phyloP scores from a whole-genome alignment of 2,113 vertebrate genomes.

The Heterotis niloticus region DNA sequence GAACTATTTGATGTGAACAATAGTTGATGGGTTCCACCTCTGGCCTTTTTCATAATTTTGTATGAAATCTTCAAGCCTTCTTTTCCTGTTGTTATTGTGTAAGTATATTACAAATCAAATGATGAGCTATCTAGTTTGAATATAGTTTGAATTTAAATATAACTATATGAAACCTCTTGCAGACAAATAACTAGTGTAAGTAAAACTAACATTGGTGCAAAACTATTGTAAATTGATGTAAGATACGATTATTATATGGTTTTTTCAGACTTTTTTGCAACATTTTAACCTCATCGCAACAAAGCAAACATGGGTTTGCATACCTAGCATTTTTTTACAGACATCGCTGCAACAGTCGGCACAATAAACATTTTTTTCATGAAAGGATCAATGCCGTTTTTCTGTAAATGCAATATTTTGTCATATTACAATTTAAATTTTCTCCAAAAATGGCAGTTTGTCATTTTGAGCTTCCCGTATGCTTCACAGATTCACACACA shows the following conservation, averaged over 20 bases:
- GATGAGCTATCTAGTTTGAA: neutral
- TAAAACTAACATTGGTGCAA: neutral
- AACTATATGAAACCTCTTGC: neutral
- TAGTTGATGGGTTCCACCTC: constrained; percentile 9
- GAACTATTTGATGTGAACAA: constrained; percentile 85
- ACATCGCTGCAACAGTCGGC: neutral
- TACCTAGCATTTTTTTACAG: neutral
- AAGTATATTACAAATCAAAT: neutral
- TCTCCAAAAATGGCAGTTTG: too few relatives aligned
- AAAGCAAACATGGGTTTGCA: neutral
- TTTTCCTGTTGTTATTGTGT: neutral
- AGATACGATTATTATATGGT: neutral
- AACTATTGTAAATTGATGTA: neutral
- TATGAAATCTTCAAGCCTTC: constrained; percentile 37
- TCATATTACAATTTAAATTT: too few relatives aligned
- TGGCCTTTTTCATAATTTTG: constrained; percentile 41
- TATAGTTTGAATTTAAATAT: constrained; percentile 13
- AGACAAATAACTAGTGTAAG: neutral
- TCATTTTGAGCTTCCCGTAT: too few relatives aligned
- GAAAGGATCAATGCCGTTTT: neutral
- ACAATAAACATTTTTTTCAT: constrained; percentile 16
- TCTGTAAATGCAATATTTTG: too few relatives aligned
- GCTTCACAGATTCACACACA: too few relatives aligned
- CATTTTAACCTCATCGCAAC: neutral
- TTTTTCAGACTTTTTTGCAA: neutral